Conservation (phyloP, 1,140 invertebrate genomes). For the Thalassaphorura encarpata region DNA sequence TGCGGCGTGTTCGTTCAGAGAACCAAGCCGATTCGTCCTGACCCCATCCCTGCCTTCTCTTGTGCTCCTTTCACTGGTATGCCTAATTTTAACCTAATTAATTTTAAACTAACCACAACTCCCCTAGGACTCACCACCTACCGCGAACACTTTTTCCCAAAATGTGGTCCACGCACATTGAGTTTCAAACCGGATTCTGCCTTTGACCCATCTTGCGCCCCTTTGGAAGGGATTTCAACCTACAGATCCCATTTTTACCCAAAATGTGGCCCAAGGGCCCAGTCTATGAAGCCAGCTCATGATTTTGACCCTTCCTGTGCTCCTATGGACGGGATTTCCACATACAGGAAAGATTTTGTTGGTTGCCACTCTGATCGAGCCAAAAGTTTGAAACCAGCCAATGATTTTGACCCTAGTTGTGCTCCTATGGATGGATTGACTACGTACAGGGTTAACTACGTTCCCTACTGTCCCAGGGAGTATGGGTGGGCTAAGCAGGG, state of each 20-base stretch:
- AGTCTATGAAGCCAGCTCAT: conserved; percentile 9
- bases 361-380: conserved; percentile 8
- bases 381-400: conserved; percentile 16
- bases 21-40: conserved; percentile 6
- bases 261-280: not conserved
- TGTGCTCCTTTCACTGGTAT: conserved; percentile 1
- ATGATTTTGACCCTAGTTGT: conserved; percentile 13
- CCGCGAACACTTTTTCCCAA: conserved; percentile 18
- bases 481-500: conserved; percentile 14
- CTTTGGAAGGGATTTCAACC: conserved; percentile 17
- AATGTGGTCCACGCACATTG: conserved; percentile 7
- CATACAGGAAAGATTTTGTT: conserved; percentile 21
- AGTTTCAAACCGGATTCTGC: conserved; percentile 15
- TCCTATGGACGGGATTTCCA: conserved; percentile 17
- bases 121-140: conserved; percentile 18
- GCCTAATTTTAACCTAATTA: not conserved
- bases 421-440: conserved; percentile 21
- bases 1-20: conserved; percentile 21
- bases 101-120: not conserved
- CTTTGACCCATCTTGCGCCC: conserved; percentile 19
- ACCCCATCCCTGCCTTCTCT: conserved; percentile 7
- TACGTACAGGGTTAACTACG: conserved; percentile 16
- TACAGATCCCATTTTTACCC: conserved; percentile 16
- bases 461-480: conserved; percentile 19
- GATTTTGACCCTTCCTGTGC: conserved; percentile 16